phyloP scores from a whole-genome alignment of 2,113 vertebrate species.

The Pheucticus melanocephalus region DNA sequence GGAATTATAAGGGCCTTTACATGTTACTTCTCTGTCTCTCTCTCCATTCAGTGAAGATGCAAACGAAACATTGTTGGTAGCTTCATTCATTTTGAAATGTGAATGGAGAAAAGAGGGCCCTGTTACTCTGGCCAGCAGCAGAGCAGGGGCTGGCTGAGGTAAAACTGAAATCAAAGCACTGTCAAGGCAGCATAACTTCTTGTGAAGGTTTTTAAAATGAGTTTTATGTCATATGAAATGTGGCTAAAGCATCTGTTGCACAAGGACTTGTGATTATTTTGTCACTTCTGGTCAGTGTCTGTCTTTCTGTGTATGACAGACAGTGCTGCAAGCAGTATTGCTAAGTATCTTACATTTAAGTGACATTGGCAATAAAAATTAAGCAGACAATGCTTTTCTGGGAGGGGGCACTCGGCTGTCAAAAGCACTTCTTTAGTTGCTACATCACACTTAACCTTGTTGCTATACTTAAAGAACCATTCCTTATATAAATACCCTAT shows the following conservation, averaged over 20 bases:
- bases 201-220: not conserved
- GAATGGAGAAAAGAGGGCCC: not conserved
- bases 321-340: not conserved
- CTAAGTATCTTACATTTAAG: not conserved
- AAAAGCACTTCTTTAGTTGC: not conserved
- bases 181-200: not conserved
- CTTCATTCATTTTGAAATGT: constrained; percentile 4
- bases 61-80: not conserved
- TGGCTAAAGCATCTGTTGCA: not conserved
- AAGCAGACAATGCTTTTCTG: not conserved
- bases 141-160: not conserved
- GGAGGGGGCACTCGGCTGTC: not conserved
- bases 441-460: not conserved
- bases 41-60: not conserved
- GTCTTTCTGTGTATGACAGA: not conserved
- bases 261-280: not conserved
- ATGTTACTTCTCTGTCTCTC: not conserved
- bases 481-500: not conserved
- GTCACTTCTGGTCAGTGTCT: not conserved
- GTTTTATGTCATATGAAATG: not conserved
- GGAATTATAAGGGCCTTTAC: not conserved
- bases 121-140: not conserved
- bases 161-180: not conserved
- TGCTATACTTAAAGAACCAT: not conserved
- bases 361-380: not conserved